Evolutionary conservation across 2,797 vertebrate genomes (phyloP), one percentile per base, ranked within the genome.

Genomic region (Lacerta agilis): DNA sequence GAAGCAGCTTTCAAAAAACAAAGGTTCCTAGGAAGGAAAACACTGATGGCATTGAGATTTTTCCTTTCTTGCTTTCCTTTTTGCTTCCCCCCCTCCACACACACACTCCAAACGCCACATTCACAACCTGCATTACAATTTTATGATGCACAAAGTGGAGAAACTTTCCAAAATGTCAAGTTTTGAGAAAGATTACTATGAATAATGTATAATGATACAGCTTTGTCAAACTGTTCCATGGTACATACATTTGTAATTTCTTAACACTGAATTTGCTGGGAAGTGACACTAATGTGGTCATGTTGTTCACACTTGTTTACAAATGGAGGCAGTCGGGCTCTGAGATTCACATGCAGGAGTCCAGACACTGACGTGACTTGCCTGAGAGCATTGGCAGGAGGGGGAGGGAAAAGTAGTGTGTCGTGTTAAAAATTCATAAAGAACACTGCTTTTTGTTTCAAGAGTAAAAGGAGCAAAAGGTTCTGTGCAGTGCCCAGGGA

Each of bases 401-500:
- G 6, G 78, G 58, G 61, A 69, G 71, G 83, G 36, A 10, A 75
- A 87, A 94, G 93, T 94, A 96, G 94, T 89, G 89, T 94, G 94
- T 92, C 5, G 66, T 95, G 96, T 97, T 98, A 97, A 98, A 98
- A 97, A 98, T 98, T 97, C 96, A 98, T 98, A 97, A 97, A 96
- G 96, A 97, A 94, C 92, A 95, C 96, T 95, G 95, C 92, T 94
- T 96, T 97, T 96, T 97, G 97, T 97, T 96, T 95, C 94, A 96
- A 96, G 93, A 97, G 95, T 96, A 95, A 96, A 94, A 96, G 94
- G 90, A 96, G 94, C 93, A 97, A 97, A 97, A 96, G 92, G 94
- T 95, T 97, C 87, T 96, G 95, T 95, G 94, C 96, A 93, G 96
- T 95, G 95, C 97, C 97, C 97, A 94, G 95, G 96, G 97, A 97